A percentile compares a stretch with the other conserved stretches of the same genome.
Conservation (phyloP, 2,797 vertebrate species). For the Ciconia nigra region DNA sequence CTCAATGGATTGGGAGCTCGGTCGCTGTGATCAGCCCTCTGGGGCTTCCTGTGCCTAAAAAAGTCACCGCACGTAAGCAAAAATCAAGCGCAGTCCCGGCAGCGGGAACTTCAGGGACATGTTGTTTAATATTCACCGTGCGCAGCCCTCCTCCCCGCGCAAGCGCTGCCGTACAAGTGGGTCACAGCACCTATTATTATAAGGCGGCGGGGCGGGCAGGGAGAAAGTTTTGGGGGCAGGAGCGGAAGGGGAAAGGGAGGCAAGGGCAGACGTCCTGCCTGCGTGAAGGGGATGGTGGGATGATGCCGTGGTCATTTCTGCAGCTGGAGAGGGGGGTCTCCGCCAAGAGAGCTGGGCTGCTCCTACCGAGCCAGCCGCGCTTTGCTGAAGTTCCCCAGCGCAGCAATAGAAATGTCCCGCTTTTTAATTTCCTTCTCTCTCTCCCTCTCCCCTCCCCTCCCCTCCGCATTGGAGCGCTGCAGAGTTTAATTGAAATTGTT, state of each 20-base stretch:
- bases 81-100: conserved; percentile 38
- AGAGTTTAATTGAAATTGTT: conserved; percentile 71
- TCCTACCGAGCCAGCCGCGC: neutral
- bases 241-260: neutral
- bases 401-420: neutral
- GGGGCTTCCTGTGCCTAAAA: conserved; percentile 71
- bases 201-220: neutral
- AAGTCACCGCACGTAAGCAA: conserved; percentile 65
- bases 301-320: neutral
- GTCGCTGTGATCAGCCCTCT: conserved; percentile 66
- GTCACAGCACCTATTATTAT: conserved; percentile 45
- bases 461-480: neutral
- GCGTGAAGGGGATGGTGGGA: accelerated
- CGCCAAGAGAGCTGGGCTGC: neutral
- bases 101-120: conserved; percentile 40
- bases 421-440: conserved; percentile 32
- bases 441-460: conserved; percentile 9
- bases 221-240: neutral
- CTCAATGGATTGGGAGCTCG: conserved; percentile 66
- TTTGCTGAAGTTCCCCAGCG: neutral
- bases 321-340: neutral
- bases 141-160: neutral
- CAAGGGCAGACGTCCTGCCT: neutral
- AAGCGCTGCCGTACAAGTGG: conserved; percentile 29
- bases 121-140: conserved; percentile 47